These are phyloP conservation scores for Aleiodes alternator DNA, from an alignment of 2,888 invertebrate species.

Conservation along the genomic window DNA sequence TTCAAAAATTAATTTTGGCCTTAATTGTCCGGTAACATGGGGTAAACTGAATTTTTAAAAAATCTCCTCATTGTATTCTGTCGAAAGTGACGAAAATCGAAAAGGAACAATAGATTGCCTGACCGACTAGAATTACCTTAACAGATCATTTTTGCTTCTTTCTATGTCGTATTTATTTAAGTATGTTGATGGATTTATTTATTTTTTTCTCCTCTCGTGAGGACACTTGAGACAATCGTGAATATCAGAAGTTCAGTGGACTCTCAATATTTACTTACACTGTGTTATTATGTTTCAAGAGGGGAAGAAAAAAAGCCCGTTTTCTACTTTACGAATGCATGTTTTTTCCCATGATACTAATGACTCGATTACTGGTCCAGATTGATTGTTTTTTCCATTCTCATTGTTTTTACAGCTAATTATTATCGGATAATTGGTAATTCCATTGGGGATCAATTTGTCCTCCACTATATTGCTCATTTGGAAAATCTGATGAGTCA, in stretches of 20 bases:
- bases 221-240: not conserved
- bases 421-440: no score
- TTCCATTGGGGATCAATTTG: no score
- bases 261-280: constrained; percentile 18
- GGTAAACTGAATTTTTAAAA: no score
- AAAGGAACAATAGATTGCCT: no score
- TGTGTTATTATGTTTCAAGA: not conserved
- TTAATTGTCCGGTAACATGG: no score
- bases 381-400: constrained; percentile 1
- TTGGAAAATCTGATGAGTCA: no score
- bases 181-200: constrained; percentile 13
- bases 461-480: no score
- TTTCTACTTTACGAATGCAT: constrained; percentile 10
- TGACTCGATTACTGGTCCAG: constrained; percentile 11
- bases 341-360: not conserved
- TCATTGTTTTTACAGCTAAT: not conserved
- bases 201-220: not conserved
- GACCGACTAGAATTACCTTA: no score
- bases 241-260: constrained; percentile 12
- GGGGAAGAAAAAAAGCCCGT: not conserved
- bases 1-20: no score
- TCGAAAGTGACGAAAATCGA: no score
- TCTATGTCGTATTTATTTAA: not conserved
- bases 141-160: constrained; percentile 4
- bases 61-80: no score